Percentiles rank a stretch among this genome's conserved stretches.
phyloP scores from a whole-genome alignment of 2,113 vertebrate genomes.

The Sorex fumeus region DNA sequence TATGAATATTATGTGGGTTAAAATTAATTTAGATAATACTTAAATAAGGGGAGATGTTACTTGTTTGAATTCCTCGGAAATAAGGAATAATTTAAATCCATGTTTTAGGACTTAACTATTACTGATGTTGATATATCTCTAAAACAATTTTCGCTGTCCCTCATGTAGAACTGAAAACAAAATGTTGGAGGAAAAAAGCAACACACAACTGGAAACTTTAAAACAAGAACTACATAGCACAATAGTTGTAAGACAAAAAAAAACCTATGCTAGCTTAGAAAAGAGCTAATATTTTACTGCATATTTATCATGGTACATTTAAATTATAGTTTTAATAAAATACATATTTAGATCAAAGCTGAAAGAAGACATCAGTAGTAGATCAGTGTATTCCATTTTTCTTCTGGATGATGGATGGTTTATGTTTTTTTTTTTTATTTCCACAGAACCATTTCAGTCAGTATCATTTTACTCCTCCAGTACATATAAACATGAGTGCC shows the following conservation, averaged over 20 bases:
- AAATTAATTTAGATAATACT: slow-evolving; percentile 81
- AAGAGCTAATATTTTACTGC: slow-evolving; percentile 89
- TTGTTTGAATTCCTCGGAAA: slow-evolving; percentile 75
- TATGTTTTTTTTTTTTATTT: slow-evolving; percentile 82
- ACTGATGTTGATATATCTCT: slow-evolving; percentile 73
- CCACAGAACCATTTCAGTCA: slow-evolving; percentile 84
- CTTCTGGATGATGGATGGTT: slow-evolving; percentile 86
- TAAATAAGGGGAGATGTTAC: slow-evolving; percentile 72
- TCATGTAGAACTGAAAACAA: slow-evolving; percentile 80
- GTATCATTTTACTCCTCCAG: slow-evolving; percentile 86
- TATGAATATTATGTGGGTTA: slow-evolving; percentile 79
- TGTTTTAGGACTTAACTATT: slow-evolving; percentile 73
- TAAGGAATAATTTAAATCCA: slow-evolving; percentile 78
- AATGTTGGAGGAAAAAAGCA: slow-evolving; percentile 76
- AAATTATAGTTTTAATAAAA: slow-evolving; percentile 94
- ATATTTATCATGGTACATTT: slow-evolving; percentile 91
- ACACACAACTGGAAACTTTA: slow-evolving; percentile 84
- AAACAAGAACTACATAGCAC: slow-evolving; percentile 87
- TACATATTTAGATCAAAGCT: slow-evolving; percentile 92
- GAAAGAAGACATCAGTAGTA: slow-evolving; percentile 93
- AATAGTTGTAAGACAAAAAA: slow-evolving; percentile 90
- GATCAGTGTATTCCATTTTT: slow-evolving; percentile 89
- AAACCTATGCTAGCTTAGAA: slow-evolving; percentile 90
- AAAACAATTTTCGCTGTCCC: slow-evolving; percentile 75
- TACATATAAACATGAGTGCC: slow-evolving; percentile 87